Evolutionary conservation across 2,113 vertebrate genomes (phyloP).

Genomic region (Dasyprocta punctata): DNA sequence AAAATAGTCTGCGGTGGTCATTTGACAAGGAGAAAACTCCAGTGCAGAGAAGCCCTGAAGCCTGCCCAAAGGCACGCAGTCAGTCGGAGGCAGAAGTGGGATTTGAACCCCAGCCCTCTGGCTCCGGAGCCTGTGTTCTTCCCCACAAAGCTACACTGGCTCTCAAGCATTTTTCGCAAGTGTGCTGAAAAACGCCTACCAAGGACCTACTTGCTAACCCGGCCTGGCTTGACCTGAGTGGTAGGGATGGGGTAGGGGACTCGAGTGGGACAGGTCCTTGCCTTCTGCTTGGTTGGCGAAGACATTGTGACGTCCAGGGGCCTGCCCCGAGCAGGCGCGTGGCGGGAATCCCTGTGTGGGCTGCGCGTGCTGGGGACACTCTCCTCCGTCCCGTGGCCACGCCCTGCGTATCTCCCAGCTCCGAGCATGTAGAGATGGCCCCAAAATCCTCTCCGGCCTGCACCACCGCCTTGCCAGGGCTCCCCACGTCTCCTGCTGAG

Average conservation of each 20-base stretch:
- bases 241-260: neutral
- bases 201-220: neutral
- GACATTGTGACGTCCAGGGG: fast-evolving
- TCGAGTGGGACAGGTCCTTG: neutral
- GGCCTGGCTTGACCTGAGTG: neutral
- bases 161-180: neutral
- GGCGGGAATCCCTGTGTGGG: fast-evolving
- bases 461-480: neutral
- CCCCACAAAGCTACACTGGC: neutral
- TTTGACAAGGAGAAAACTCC: neutral
- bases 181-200: neutral
- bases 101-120: neutral
- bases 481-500: neutral
- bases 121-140: neutral
- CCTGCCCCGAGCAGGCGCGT: fast-evolving
- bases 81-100: neutral
- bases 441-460: neutral
- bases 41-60: neutral
- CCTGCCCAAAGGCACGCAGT: neutral
- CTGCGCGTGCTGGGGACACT: fast-evolving
- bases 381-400: neutral
- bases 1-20: fast-evolving
- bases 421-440: neutral
- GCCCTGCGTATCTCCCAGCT: fast-evolving
- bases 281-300: neutral